phyloP scores from a whole-genome alignment of 37 sponge, comb jelly and placozoan species.

The Crambe crambe region DNA sequence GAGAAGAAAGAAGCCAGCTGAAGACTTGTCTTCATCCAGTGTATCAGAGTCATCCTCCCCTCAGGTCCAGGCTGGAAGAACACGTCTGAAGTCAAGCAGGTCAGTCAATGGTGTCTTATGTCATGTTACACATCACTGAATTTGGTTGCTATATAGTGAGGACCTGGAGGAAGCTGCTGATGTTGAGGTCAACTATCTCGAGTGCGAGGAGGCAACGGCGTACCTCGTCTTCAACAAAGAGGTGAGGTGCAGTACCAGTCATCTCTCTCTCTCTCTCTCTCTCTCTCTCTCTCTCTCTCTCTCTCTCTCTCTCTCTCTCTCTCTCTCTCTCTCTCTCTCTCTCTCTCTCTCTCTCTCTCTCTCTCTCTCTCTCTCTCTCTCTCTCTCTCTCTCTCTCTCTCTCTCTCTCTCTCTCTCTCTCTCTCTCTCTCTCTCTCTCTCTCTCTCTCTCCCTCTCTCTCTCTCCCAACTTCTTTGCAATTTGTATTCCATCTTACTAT shows the following conservation, averaged over 20 bases:
- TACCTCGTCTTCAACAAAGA: conserved; percentile 70
- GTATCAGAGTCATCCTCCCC: not conserved
- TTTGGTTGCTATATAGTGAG: not conserved
- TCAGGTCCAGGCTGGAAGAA: not conserved
- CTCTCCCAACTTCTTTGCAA: not conserved
- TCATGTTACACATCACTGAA: too few relatives aligned
- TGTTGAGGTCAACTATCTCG: conserved; percentile 49
- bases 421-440: conserved; percentile 68
- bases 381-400: conserved; percentile 73
- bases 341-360: conserved; percentile 73
- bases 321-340: conserved; percentile 65
- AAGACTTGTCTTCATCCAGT: not conserved
- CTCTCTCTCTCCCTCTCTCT: conserved; percentile 56
- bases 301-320: conserved; percentile 68
- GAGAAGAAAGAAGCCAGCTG: conserved; percentile 11
- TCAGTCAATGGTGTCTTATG: too few relatives aligned
- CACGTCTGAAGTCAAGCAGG: too few relatives aligned
- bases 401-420: conserved; percentile 72
- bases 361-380: conserved; percentile 70
- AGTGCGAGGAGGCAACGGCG: conserved; percentile 58
- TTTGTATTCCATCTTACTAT: too few relatives aligned
- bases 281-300: conserved; percentile 66
- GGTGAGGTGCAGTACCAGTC: too few relatives aligned
- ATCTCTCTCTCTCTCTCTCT: conserved; percentile 50
- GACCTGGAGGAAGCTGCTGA: conserved; percentile 39